These are phyloP conservation scores for Azorinus chamasolen DNA, from an alignment of 2,888 invertebrate species.

Conservation along the genomic window DNA sequence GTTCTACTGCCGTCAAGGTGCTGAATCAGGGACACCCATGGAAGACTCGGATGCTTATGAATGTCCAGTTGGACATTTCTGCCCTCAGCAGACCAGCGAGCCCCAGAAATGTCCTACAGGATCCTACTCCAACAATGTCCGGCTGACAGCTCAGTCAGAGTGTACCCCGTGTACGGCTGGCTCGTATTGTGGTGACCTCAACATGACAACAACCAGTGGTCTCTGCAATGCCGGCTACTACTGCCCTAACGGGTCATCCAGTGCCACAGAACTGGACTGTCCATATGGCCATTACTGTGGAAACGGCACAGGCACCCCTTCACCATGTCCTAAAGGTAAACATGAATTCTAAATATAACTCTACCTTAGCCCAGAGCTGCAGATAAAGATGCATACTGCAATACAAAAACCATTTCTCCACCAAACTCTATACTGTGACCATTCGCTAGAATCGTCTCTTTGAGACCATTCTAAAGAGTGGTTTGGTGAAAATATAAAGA, in stretches of 20 bases:
- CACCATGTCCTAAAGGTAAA: slow-evolving; percentile 80
- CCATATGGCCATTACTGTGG: slow-evolving; percentile 81
- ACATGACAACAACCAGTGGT: slow-evolving; percentile 78
- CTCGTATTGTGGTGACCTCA: slow-evolving; percentile 78
- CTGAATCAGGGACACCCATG: slow-evolving; percentile 80
- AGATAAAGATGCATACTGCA: too few species aligned
- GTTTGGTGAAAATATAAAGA: too few species aligned
- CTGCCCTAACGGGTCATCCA: slow-evolving; percentile 78
- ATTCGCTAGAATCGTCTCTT: too few species aligned
- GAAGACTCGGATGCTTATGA: slow-evolving; percentile 80
- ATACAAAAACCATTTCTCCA: too few species aligned
- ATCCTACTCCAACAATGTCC: slow-evolving; percentile 77
- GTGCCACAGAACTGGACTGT: slow-evolving; percentile 76
- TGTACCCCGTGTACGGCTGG: slow-evolving; percentile 83
- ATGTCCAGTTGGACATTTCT: slow-evolving; percentile 83
- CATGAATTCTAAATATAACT: too few species aligned
- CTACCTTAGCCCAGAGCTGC: too few species aligned
- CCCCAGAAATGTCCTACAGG: slow-evolving; percentile 83
- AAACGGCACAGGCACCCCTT: slow-evolving; percentile 72
- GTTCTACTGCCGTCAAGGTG: slow-evolving; percentile 82
- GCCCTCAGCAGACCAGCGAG: slow-evolving; percentile 79
- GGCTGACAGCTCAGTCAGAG: slow-evolving; percentile 70
- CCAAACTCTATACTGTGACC: too few species aligned
- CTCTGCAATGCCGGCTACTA: slow-evolving; percentile 82
- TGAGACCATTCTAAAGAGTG: too few species aligned